Evolutionary conservation across 1,140 invertebrate genomes (phyloP).

Genomic region (Eubasilissa regina): DNA sequence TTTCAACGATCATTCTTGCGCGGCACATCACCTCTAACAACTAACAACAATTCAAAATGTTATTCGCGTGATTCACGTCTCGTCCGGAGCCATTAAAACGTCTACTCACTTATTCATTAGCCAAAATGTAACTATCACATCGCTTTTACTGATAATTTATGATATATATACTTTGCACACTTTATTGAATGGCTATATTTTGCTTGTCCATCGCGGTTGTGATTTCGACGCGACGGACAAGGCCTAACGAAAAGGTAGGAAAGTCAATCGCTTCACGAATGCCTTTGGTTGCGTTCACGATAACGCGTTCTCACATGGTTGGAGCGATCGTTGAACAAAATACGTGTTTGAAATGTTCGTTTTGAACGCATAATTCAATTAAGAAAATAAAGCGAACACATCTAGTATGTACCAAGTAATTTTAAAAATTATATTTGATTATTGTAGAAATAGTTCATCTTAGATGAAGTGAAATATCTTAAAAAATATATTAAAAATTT

Average conservation of each 20-base stretch:
- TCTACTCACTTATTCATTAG: background rate
- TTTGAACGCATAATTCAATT: too few relatives aligned
- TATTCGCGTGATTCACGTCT: constrained; percentile 36
- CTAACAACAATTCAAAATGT: constrained; percentile 19
- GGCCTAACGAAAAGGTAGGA: constrained; percentile 33
- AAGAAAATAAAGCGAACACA: too few relatives aligned
- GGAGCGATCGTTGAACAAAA: too few relatives aligned
- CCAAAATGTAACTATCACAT: background rate
- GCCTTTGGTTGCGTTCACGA: background rate
- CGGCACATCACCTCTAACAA: constrained; percentile 5
- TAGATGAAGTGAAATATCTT: too few relatives aligned
- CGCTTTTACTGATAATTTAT: background rate
- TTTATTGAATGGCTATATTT: background rate
- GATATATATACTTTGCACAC: background rate
- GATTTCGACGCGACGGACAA: constrained; percentile 5
- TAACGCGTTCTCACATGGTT: too few relatives aligned
- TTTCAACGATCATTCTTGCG: constrained; percentile 28
- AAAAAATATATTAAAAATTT: too few relatives aligned
- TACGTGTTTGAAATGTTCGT: too few relatives aligned
- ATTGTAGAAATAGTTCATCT: too few relatives aligned
- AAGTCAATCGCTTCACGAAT: constrained; percentile 31
- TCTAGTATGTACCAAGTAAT: too few relatives aligned
- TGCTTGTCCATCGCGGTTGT: background rate
- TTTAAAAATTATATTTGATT: too few relatives aligned
- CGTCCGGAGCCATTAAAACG: background rate